Percentiles rank a stretch among this genome's conserved stretches.
Conservation (phyloP, 1,140 invertebrate species). For the Drosophila seguyi region DNA sequence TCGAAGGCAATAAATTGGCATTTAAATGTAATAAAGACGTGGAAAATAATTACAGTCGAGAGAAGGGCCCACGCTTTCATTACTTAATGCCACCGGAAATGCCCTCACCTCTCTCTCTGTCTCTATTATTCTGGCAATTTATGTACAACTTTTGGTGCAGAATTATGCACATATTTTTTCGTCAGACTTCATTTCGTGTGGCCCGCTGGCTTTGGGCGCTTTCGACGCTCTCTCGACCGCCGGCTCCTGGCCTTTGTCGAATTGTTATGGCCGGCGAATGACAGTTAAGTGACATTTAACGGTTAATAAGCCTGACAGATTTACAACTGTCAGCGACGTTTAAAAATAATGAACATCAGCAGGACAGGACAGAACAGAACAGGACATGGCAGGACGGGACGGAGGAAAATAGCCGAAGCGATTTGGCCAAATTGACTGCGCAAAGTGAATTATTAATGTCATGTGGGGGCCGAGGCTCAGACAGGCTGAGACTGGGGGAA, state of each 20-base stretch:
- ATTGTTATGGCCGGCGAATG: slow-evolving; percentile 66
- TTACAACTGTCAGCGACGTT: slow-evolving; percentile 80
- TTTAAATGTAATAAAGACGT: slow-evolving; percentile 83
- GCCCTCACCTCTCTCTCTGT: slow-evolving; percentile 9
- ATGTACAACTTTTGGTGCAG: slow-evolving; percentile 61
- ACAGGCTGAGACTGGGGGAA: too few species aligned
- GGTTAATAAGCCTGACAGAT: slow-evolving; percentile 84
- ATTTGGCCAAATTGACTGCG: slow-evolving; percentile 82
- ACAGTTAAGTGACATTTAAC: slow-evolving; percentile 84
- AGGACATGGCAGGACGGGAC: slow-evolving; percentile 11
- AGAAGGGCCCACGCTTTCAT: slow-evolving; percentile 55
- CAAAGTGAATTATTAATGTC: slow-evolving; percentile 84
- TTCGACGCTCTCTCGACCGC: slow-evolving; percentile 8
- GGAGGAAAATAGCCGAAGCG: slow-evolving; percentile 57
- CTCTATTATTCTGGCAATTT: slow-evolving; percentile 33
- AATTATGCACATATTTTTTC: slow-evolving; percentile 78
- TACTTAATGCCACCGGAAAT: slow-evolving; percentile 49
- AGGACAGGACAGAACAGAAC: slow-evolving; percentile 29
- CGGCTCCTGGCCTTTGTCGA: slow-evolving; percentile 17
- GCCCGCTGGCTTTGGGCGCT: slow-evolving; percentile 19
- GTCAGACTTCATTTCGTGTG: slow-evolving; percentile 54
- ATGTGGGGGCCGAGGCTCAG: slow-evolving; percentile 44
- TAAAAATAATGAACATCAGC: slow-evolving; percentile 81
- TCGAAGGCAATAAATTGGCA: slow-evolving; percentile 83
- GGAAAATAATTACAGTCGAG: slow-evolving; percentile 75